Evolutionary conservation across 2,797 vertebrate species (phyloP), one percentile per base, ranked within the genome.

Genomic region (Parambassis ranga): DNA sequence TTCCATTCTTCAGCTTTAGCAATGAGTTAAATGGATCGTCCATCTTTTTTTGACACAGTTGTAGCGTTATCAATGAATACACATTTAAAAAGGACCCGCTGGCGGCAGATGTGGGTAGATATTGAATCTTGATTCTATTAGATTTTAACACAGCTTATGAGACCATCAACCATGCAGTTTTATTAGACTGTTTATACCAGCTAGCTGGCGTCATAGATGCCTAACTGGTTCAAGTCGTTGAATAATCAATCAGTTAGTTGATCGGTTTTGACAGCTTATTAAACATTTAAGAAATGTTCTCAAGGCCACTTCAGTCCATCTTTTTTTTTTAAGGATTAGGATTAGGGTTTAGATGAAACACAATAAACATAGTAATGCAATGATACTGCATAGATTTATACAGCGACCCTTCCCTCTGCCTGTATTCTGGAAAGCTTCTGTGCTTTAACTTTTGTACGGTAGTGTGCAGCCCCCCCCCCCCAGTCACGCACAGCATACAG

Each of bases 81-180:
- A 37, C 56, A 65, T 82, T 75, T 75, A 59, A 76, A 71, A 71
- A 70, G 36, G 3, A 13, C 26, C 56, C 5, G 37, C 69, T 52
- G 69, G 75, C 66, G 68, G 64, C 47, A 70, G 43, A 68, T 55
- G 65, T 55, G 65, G 38, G 62, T 10, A 36, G 65, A 74, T 69
- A 62, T 65, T 77, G 47, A 61, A 66, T 64, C 35, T 56, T 59
- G 42, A 71, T 60, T 39, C 27, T 49, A 41, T 68, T 75, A 81
- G 49, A 70, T 60, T 19, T 69, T 52, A 58, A 66, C 53, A 31
- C 43, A 52, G 56, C 31, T 75, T 56, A 71, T 61, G 67, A 78
- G 39, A 62, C 47, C 39, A 75, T 71, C 57, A 61, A 63, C 43
- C 26, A 48, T 58, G 52, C 28, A 22, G 31, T 53, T 65, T 75